Base-by-base conservation (phyloP, 1,140 invertebrate species). In the Rhysida immarginata region DNA sequence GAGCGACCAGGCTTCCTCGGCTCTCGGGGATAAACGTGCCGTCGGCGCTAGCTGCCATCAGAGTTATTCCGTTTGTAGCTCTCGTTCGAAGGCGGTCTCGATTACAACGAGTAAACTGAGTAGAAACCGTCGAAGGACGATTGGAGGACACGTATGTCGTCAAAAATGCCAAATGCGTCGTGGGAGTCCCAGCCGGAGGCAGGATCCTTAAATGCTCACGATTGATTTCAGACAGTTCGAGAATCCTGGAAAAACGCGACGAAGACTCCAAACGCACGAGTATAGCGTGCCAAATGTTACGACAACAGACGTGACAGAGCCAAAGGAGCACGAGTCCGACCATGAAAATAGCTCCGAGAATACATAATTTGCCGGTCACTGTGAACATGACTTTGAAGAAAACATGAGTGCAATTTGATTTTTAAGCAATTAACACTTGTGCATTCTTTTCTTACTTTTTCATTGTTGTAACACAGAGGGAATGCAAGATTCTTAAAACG, bases 301-400 rank as follows among this genome's bases (percentile, higher is more conserved):
- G 49, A 27, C 49, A 51, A 51, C 49, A 51, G 5, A 51, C 49
- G 49, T 51, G 49, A 21, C 49, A 51, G 8, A 51, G 8, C 49
- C 49, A 51, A 3, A 51, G 13, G 49, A 51, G 13, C 13, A 51
- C 49, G 49, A 51, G 49, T 11, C 49, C 49, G 8, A 51, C 5
- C 49, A 51, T 51, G 8, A 51, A 26, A 25, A 51, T 8, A 5
- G 13, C 49, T 13, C 49, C 20, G 8, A 51, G 20, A 26, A 26
- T 20, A 20, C 49, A 51, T 2, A 51, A 3, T 51, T 51, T 51
- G 3, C 49, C 49, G 14, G 49, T 51, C 24, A 51, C 13, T 24
- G 49, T 51, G 8, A 51, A 8, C 49, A 51, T 51, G 44, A 20
- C 44, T n/a, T n/a, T n/a, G n/a, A n/a, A n/a, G n/a, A n/a, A n/a